Conservation (phyloP, 2,797 vertebrate genomes). For the Sarcophilus harrisii region DNA sequence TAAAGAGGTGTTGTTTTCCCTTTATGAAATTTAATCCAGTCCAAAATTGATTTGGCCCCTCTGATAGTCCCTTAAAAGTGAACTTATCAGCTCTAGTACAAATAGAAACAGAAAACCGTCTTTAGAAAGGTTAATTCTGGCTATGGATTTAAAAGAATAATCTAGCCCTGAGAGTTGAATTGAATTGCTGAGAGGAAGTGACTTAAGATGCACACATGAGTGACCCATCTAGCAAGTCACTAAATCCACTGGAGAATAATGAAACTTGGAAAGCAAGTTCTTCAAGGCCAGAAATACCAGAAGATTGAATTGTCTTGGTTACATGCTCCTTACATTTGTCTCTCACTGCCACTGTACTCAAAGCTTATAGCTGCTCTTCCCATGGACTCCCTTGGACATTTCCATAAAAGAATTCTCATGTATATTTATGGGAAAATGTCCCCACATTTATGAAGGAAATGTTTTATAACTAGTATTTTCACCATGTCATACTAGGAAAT, state of each 20-base stretch:
- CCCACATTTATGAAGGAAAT: neutral
- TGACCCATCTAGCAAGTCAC: neutral
- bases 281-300: neutral
- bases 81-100: neutral
- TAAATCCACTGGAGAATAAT: neutral
- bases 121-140: neutral
- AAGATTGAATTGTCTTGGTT: neutral
- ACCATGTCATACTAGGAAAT: neutral
- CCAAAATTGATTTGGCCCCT: neutral
- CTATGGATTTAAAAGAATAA: neutral
- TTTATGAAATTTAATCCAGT: neutral
- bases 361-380: neutral
- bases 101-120: neutral
- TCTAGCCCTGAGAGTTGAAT: neutral
- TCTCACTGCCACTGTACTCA: neutral
- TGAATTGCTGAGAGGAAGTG: neutral
- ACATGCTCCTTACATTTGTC: neutral
- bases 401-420: neutral
- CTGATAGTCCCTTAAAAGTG: neutral
- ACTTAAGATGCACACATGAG: neutral
- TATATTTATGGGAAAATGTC: neutral
- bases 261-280: neutral
- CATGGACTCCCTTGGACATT: neutral
- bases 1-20: neutral
- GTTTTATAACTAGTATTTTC: neutral